Base-by-base conservation (phyloP, 2,113 vertebrate genomes). In the Taxidea taxus region DNA sequence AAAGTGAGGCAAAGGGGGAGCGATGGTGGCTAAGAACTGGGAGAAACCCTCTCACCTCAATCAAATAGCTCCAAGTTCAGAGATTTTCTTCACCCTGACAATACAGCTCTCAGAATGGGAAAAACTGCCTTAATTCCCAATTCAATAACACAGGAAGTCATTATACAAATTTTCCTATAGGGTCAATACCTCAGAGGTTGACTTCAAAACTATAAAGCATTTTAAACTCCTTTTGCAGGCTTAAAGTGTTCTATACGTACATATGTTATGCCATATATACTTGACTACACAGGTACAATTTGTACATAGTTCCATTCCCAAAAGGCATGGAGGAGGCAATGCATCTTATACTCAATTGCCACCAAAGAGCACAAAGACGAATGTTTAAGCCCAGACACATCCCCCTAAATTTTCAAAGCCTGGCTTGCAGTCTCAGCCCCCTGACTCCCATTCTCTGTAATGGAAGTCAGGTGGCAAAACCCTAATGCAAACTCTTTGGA, bases 401-500 rank as follows among this genome's bases (percentile, higher is more conserved):
- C 49, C 68, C 77, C 58, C 60, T 95, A 97, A 88, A 97, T 92
- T 97, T 97, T 98, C 94, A 95, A 97, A 97, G 92, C 94, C 91
- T 94, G 82, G 87, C 62, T 98, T 96, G 93, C 10, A 5, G 83
- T 95, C 97, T 96, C 58, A 96, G 91, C 90, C 95, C 95, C 91
- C 82, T 94, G 95, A 82, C 92, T 98, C 87, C 87, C 23, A 94
- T 97, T 98, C 31, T 80, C 95, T 96, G 62, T 98, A 97, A 97
- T 83, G 90, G 93, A 98, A 98, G 93, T 88, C 95, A 94, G 87
- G 96, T 98, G 98, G 97, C 94, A 98, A 94, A 80, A 51, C 64
- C 84, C 78, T 86, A 25, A 0, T 90, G 85, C 89, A 98, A 98
- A 97, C 83, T 91, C 92, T 91, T 92, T 92, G 90, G 97, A 95